These are phyloP conservation scores for Leptinotarsa texana DNA, from an alignment of 1,140 invertebrate genomes.

Conservation along the genomic window DNA sequence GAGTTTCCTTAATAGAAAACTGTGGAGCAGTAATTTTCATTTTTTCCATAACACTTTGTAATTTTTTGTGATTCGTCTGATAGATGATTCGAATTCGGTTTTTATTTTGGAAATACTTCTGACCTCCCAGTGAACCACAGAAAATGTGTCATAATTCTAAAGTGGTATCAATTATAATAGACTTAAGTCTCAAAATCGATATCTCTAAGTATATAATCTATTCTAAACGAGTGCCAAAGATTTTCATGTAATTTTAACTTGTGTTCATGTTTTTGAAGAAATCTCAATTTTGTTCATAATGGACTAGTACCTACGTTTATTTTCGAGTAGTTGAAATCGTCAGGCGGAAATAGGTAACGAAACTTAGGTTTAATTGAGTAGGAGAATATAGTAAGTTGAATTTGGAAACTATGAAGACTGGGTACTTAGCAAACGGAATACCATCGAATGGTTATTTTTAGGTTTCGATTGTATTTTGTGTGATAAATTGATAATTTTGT, in stretches of 20 bases:
- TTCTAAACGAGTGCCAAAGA: constrained; percentile 30
- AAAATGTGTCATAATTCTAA: constrained; percentile 21
- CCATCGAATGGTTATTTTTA: constrained; percentile 22
- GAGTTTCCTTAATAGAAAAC: no score
- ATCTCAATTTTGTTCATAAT: neutral
- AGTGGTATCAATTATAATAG: constrained; percentile 20
- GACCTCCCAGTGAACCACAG: neutral
- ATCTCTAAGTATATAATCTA: constrained; percentile 3
- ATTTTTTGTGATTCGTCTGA: no score
- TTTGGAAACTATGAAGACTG: constrained; percentile 33
- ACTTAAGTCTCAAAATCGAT: constrained; percentile 10
- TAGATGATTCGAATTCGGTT: no score
- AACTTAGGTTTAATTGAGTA: neutral
- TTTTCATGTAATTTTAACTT: constrained; percentile 16
- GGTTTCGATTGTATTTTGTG: constrained; percentile 33
- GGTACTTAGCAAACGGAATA: constrained; percentile 39
- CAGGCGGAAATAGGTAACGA: neutral
- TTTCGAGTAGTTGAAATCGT: neutral
- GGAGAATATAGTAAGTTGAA: constrained; percentile 8
- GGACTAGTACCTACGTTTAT: neutral
- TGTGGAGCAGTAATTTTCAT: no score
- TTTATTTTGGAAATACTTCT: neutral
- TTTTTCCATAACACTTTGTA: no score
- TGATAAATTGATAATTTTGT: constrained; percentile 25
- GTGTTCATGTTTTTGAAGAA: constrained; percentile 13